Percentiles rank a stretch among this genome's conserved stretches.
Evolutionary conservation across 2,113 vertebrate species (phyloP).

Genomic region (Gambusia holbrooki): DNA sequence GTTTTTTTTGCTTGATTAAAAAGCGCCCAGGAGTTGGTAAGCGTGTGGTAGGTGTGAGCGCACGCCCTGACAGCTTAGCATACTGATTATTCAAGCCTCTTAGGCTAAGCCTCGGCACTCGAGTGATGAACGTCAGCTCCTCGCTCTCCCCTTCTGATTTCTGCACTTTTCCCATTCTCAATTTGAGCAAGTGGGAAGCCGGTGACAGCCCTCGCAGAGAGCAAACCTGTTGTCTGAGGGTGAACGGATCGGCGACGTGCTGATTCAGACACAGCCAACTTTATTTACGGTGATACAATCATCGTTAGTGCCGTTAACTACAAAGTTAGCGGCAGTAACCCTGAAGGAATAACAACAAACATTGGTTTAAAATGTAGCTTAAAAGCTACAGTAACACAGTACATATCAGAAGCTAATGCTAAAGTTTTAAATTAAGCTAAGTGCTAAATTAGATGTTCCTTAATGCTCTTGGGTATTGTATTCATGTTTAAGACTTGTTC

Average conservation of each 20-base stretch:
- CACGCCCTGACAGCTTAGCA: conserved; percentile 79
- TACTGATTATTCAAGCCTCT: conserved; percentile 84
- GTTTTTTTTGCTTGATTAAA: conserved; percentile 78
- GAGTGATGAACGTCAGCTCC: conserved; percentile 76
- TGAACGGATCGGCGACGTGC: conserved; percentile 76
- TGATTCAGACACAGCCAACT: conserved; percentile 74
- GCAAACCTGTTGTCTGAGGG: conserved; percentile 74
- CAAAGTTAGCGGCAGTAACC: no score
- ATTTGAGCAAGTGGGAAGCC: conserved; percentile 61
- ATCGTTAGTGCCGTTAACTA: conserved; percentile 49
- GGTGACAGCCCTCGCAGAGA: conserved; percentile 64
- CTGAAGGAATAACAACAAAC: no score
- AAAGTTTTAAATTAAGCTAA: no score
- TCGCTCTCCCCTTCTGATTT: conserved; percentile 50
- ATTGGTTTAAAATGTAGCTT: no score
- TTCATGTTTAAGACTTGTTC: no score
- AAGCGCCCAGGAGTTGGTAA: conserved; percentile 76
- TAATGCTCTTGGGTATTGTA: no score
- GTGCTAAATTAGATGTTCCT: no score
- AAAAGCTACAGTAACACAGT: no score
- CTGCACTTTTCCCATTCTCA: conserved; percentile 54
- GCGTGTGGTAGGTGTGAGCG: conserved; percentile 72
- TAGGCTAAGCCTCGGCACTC: conserved; percentile 79
- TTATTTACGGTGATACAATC: conserved; percentile 78
- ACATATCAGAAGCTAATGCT: no score